Evolutionary conservation across 2,888 invertebrate genomes (phyloP), one percentile per base, ranked within the genome.

Genomic region (Kuschelorhynchus macadamiae): DNA sequence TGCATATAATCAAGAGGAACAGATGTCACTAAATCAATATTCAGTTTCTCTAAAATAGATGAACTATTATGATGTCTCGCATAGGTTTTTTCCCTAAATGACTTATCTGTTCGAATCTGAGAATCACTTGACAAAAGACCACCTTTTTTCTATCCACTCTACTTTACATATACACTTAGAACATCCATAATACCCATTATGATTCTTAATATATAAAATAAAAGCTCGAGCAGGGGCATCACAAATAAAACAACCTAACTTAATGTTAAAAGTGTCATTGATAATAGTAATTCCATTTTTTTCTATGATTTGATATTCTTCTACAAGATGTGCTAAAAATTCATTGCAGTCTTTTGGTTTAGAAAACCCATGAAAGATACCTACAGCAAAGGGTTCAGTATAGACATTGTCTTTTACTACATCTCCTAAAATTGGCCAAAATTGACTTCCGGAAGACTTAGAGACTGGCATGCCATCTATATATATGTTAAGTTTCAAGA

Each of bases 181-280:
- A 49, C 69, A 71, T 1, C 52, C 53, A 36, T 46, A 68, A 41
- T 68, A 67, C 1, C 60, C 68, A 11, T 47, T 46, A 25, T 71
- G 67, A 1, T 55, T 49, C 33, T 56, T 63, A 9, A 44, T 70
- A 20, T 62, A 59, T 47, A 50, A 41, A 20, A 60, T 33, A 47
- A 46, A 57, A 4, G 64, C 20, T 53, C 52, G 52, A 12, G 67
- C 67, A 16, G 70, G 66, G 9, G 41, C 60, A 39, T 70, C 60
- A 63, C 63, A 53, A 20, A 70, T 53, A 63, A 62, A 57, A 16
- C 33, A 36, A 1, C 47, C 42, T 16, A 69, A 30, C 25, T 42
- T 46, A 8, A 71, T 25, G 0, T 12, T 16, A 50, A 52, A 57
- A 2, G 18, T 53, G 30, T 32, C 44, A 46, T 30, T 61, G 12